A percentile compares a stretch with the other conserved stretches of the same genome.
phyloP scores from a whole-genome alignment of 2,113 vertebrate species.

The Haliaeetus leucogaster region DNA sequence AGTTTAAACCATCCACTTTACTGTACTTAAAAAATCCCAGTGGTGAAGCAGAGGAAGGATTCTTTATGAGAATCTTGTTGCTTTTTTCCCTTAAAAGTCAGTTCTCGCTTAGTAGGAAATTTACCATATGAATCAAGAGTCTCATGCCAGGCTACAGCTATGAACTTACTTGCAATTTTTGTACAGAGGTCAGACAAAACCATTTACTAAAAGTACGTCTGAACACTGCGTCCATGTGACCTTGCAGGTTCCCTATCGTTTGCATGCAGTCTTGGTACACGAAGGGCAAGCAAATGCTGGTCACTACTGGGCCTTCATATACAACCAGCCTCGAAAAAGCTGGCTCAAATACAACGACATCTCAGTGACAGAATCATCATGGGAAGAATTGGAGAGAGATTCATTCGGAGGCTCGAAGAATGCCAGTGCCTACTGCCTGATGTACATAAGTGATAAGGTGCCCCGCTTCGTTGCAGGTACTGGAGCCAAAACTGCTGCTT shows the following conservation, averaged over 20 bases:
- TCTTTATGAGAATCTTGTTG: neutral
- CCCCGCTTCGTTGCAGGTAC: slow-evolving; percentile 79
- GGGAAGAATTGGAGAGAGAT: slow-evolving; percentile 93
- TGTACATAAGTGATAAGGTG: slow-evolving; percentile 87
- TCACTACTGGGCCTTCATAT: slow-evolving; percentile 98
- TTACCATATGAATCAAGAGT: rapidly evolving
- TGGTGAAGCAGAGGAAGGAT: neutral
- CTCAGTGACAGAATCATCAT: slow-evolving; percentile 87
- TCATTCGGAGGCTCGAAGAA: slow-evolving; percentile 92
- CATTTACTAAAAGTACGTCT: neutral
- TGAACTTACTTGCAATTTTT: neutral
- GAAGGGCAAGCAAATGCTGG: slow-evolving; percentile 95
- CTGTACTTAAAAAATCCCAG: neutral
- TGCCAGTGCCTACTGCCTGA: slow-evolving; percentile 95
- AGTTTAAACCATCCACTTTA: neutral
- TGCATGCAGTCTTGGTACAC: slow-evolving; percentile 93
- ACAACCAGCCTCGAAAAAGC: slow-evolving; percentile 78
- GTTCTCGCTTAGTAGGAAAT: neutral
- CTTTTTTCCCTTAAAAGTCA: neutral
- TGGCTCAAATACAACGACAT: slow-evolving; percentile 98
- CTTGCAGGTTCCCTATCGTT: slow-evolving; percentile 88
- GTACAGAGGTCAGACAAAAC: neutral
- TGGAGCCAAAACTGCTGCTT: neutral
- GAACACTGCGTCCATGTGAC: rapidly evolving
- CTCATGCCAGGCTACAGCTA: neutral